These are phyloP conservation scores for Tichodroma muraria DNA, from an alignment of 2,113 vertebrate genomes.

Conservation along the genomic window DNA sequence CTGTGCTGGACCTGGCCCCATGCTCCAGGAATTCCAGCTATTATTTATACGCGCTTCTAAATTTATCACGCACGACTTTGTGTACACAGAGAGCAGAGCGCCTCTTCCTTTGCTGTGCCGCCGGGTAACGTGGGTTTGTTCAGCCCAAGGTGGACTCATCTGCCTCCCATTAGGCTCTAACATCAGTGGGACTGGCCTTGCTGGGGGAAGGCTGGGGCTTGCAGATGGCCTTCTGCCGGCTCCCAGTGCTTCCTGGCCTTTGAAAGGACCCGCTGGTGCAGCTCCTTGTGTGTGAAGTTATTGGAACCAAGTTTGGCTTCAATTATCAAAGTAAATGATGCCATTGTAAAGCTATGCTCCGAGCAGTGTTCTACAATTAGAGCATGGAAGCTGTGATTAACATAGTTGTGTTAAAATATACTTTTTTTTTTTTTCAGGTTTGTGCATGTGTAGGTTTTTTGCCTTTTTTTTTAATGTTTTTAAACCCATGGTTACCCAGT, in stretches of 20 bases:
- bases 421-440: background rate
- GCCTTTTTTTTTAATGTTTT: background rate
- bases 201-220: constrained; percentile 68
- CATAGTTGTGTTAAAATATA: constrained; percentile 5
- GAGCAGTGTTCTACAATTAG: constrained; percentile 23
- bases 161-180: constrained; percentile 44
- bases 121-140: background rate
- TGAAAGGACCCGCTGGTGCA: constrained; percentile 72
- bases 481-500: background rate
- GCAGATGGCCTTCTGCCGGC: constrained; percentile 75
- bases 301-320: constrained; percentile 76
- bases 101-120: background rate
- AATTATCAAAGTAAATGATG: constrained; percentile 76
- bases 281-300: constrained; percentile 71
- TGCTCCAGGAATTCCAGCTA: constrained; percentile 39
- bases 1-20: constrained; percentile 9
- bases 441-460: background rate
- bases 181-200: constrained; percentile 67
- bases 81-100: background rate
- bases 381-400: background rate
- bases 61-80: background rate
- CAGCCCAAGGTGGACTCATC: constrained; percentile 13
- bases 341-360: constrained; percentile 64
- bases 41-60: constrained; percentile 34
- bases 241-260: constrained; percentile 75